Percentiles rank a stretch among this genome's conserved stretches.
These are phyloP conservation scores for Dyspetes luteomarginatus DNA, from an alignment of 2,888 invertebrate species.

Conservation along the genomic window DNA sequence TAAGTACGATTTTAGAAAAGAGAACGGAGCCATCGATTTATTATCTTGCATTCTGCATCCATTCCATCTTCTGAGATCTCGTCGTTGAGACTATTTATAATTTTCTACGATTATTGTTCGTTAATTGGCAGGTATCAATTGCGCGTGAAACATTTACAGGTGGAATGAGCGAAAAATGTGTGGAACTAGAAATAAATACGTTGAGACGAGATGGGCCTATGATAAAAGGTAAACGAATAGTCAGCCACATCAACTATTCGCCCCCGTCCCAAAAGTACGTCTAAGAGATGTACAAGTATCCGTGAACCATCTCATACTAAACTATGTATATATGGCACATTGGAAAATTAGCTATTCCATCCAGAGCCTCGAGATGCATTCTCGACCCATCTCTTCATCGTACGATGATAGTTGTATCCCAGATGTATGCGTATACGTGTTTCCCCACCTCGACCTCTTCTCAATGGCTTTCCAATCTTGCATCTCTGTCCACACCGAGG, in stretches of 20 bases:
- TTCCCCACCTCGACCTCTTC: background rate
- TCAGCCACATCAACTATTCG: no score
- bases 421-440: background rate
- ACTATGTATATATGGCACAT: slow-evolving; percentile 73
- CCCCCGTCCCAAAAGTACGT: background rate
- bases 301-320: background rate
- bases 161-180: background rate
- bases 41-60: no score
- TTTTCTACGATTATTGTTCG: no score
- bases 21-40: no score
- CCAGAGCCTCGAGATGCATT: background rate
- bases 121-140: no score
- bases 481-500: background rate
- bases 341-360: slow-evolving; percentile 75
- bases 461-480: background rate
- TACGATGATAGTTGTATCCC: no score
- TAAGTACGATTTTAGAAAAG: no score
- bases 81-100: no score
- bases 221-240: no score
- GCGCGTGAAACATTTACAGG: background rate
- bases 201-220: no score
- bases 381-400: background rate
- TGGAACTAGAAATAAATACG: no score
- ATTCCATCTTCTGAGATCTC: no score
- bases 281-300: background rate